Conservation (phyloP, 2,888 invertebrate species). For the Melanostoma scalare region DNA sequence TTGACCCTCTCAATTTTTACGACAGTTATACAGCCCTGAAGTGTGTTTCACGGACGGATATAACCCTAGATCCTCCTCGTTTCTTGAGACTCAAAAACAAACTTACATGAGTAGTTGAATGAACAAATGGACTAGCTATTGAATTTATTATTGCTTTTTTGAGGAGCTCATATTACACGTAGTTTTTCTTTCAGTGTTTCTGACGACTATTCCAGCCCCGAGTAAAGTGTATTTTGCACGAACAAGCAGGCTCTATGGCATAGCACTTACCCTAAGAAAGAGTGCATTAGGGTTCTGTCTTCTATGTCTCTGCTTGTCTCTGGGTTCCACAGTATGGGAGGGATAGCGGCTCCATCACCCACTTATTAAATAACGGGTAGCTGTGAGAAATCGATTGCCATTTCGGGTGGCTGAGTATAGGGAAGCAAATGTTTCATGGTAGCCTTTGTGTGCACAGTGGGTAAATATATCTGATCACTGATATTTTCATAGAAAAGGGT, state of each 20-base stretch:
- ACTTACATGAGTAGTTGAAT: too few species aligned
- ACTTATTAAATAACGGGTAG: slow-evolving; percentile 27
- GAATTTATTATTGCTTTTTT: too few species aligned
- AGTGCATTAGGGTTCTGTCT: slow-evolving; percentile 55
- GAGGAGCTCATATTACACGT: too few species aligned
- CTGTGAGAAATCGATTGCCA: slow-evolving; percentile 60
- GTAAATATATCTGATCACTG: slow-evolving; percentile 44
- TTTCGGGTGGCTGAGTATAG: slow-evolving; percentile 5
- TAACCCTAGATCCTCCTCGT: too few species aligned
- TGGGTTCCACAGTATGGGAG: not conserved
- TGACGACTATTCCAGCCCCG: not conserved
- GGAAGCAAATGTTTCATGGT: slow-evolving; percentile 18
- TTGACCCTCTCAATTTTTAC: too few species aligned
- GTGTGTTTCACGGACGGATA: too few species aligned
- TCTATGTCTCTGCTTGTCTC: slow-evolving; percentile 36
- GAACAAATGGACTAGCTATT: too few species aligned
- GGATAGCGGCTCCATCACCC: slow-evolving; percentile 7
- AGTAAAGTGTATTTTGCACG: slow-evolving; percentile 12
- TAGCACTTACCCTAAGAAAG: slow-evolving; percentile 25
- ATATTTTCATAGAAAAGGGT: slow-evolving; percentile 23
- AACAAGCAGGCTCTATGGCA: slow-evolving; percentile 21
- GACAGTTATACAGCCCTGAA: too few species aligned
- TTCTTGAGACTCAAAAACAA: too few species aligned
- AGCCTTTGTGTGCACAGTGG: slow-evolving; percentile 21
- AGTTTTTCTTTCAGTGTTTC: too few species aligned